Conservation (phyloP, 2,797 vertebrate genomes). For the Lates japonicus region DNA sequence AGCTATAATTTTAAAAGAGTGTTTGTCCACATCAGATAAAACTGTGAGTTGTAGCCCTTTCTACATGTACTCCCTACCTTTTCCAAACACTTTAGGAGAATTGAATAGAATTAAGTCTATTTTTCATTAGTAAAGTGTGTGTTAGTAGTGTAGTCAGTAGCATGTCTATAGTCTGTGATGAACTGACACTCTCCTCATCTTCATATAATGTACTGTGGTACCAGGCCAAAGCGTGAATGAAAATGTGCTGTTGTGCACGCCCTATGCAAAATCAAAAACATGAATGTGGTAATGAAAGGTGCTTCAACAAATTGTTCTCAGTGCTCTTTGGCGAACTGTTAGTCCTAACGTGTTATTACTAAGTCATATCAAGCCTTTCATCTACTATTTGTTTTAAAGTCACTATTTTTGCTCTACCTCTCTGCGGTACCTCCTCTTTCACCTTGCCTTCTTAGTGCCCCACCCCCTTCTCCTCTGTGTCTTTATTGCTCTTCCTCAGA, state of each 20-base stretch:
- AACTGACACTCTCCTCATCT: too few species aligned
- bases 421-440: conserved; percentile 29
- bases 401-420: neutral
- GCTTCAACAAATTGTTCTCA: neutral
- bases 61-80: too few species aligned
- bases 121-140: neutral
- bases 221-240: neutral
- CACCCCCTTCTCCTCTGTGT: conserved; percentile 28
- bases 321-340: neutral
- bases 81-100: neutral
- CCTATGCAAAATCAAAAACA: neutral
- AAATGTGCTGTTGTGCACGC: neutral
- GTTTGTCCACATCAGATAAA: too few species aligned
- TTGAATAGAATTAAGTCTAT: neutral
- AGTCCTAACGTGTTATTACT: neutral
- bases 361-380: neutral
- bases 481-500: conserved; percentile 45
- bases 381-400: neutral
- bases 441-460: conserved; percentile 41
- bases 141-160: neutral
- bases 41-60: too few species aligned
- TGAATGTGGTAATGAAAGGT: neutral
- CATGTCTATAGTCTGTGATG: neutral
- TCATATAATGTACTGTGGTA: neutral
- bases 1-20: neutral